Base-by-base conservation (phyloP, 2,888 invertebrate species). In the Onchidella celtica region DNA sequence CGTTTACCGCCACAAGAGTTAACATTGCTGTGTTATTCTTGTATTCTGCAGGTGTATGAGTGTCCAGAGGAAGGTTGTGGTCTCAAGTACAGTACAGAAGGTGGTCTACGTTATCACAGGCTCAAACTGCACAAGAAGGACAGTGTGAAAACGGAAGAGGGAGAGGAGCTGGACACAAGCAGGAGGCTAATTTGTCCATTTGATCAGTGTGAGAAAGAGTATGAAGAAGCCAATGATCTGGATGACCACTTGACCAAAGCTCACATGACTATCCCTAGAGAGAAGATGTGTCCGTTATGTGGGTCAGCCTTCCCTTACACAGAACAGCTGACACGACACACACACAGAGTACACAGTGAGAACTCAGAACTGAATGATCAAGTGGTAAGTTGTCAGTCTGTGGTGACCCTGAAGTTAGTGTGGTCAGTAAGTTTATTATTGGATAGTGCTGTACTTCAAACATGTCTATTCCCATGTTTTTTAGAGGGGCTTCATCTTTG, bases 271-370 rank as follows among this genome's bases (percentile, higher is more conserved):
- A 47, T 76, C 29, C 81, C 81, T 9, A 69, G 76, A 27, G 81
- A 81, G 27, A 81, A 76, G 68, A 76, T 81, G 81, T 81, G 81
- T 55, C 47, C 32, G 27, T 6, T 47, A 11, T 81, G 81, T 72
- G 81, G 81, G 24, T 24, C 27, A n/a, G 70, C 81, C 21, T 81
- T 76, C 27, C 57, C 63, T 40, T 47, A 66, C 34, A 76, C 6
- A 21, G 68, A 76, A n/a, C 63, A 81, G 32, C 34, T 81, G 24
- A 55, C 76, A 27, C 21, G 34, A n/a, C 81, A 81, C 32, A 61
- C 36, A n/a, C 55, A 74, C 9, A 63, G 24, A n/a, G 2, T 57
- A 21, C 80, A 80, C 40, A 47, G 34, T 29, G 80, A 68, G 55
- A 65, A 11, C 24, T 57, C 68, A n/a, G n/a, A 40, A 14, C n/a